Evolutionary conservation across 2,113 vertebrate genomes (phyloP).

Genomic region (Nicator chloris): DNA sequence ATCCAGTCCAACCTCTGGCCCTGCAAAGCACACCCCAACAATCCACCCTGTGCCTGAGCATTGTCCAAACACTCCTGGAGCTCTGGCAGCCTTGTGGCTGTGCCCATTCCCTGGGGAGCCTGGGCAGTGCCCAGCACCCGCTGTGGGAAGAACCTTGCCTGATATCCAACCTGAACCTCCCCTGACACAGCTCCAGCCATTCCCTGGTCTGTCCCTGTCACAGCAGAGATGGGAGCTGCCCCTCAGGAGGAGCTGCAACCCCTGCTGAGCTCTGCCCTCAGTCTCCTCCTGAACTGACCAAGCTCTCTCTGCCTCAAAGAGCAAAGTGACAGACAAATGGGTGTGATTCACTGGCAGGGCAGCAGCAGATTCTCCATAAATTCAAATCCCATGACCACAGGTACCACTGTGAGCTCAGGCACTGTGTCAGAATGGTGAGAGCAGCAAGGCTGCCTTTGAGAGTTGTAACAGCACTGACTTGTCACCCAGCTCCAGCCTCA

Average conservation of each 20-base stretch:
- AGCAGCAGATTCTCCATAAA: neutral
- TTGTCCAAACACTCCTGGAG: rapidly evolving
- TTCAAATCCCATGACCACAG: neutral
- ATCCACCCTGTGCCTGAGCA: neutral
- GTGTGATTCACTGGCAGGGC: neutral
- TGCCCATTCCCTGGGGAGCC: neutral
- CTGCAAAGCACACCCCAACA: neutral
- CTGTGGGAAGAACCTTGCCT: neutral
- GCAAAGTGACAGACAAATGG: neutral
- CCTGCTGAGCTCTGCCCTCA: neutral
- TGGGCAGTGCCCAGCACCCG: neutral
- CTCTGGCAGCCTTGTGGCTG: neutral
- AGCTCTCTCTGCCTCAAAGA: neutral
- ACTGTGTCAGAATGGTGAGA: neutral
- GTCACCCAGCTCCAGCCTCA: neutral
- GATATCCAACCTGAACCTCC: neutral
- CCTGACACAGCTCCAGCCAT: neutral
- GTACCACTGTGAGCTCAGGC: neutral
- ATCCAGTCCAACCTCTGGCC: rapidly evolving
- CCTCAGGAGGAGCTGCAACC: neutral
- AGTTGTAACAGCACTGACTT: neutral
- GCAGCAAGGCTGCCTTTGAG: neutral
- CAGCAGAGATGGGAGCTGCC: neutral
- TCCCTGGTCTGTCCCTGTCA: neutral
- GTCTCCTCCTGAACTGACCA: neutral